Percentiles rank a stretch among this genome's conserved stretches.
Evolutionary conservation across 2,888 invertebrate species (phyloP).

Genomic region (Hydropsyche betteni): DNA sequence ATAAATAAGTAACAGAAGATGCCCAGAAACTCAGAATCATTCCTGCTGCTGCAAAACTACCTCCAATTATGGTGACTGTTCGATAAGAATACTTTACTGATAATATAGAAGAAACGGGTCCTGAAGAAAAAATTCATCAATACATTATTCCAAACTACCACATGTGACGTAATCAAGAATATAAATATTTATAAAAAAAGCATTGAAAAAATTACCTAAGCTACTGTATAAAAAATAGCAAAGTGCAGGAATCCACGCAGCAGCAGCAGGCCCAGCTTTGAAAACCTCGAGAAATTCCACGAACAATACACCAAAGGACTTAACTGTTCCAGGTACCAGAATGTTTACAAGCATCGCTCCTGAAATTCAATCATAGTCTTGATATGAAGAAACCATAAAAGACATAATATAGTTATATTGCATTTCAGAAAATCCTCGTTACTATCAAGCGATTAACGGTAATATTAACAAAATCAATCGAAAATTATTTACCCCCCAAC

Average conservation of each 20-base stretch:
- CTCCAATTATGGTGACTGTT: conserved; percentile 84
- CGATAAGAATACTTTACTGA: conserved; percentile 86
- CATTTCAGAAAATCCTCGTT: not conserved
- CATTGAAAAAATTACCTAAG: conserved; percentile 74
- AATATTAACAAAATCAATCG: not conserved
- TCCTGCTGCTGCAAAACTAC: conserved; percentile 81
- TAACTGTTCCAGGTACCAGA: conserved; percentile 85
- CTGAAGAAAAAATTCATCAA: conserved; percentile 61
- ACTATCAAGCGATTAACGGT: not conserved
- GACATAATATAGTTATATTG: too few species aligned
- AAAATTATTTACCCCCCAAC: conserved; percentile 63
- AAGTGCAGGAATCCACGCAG: conserved; percentile 86
- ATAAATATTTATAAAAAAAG: not conserved
- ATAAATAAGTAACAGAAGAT: conserved; percentile 79
- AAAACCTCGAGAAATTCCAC: conserved; percentile 85
- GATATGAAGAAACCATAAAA: too few species aligned
- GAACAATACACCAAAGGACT: conserved; percentile 86
- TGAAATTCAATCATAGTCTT: conserved; percentile 56
- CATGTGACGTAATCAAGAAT: conserved; percentile 53
- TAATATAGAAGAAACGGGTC: conserved; percentile 84
- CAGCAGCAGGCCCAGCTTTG: conserved; percentile 74
- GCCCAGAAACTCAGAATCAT: conserved; percentile 87
- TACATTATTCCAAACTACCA: not conserved
- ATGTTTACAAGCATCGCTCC: conserved; percentile 85
- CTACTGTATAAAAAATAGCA: conserved; percentile 91